These are phyloP conservation scores for Neoniphon sammara DNA, from an alignment of 2,797 vertebrate genomes.

Conservation along the genomic window DNA sequence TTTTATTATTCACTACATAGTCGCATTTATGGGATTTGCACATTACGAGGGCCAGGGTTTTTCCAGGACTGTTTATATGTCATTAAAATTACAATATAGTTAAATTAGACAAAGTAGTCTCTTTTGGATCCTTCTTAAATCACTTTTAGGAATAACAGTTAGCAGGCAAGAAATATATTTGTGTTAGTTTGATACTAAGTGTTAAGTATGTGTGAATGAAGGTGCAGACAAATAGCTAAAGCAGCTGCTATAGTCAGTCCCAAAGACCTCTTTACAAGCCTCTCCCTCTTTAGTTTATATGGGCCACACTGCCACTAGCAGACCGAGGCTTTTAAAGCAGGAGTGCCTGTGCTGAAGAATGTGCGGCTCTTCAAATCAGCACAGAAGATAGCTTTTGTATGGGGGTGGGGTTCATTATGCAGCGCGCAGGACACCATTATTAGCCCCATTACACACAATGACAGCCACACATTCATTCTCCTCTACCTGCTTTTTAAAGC, in stretches of 20 bases:
- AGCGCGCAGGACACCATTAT: constrained; percentile 81
- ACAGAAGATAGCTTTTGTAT: constrained; percentile 58
- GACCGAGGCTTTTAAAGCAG: constrained; percentile 45
- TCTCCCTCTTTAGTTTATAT: constrained; percentile 22
- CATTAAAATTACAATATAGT: constrained; percentile 63
- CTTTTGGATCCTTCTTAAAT: constrained; percentile 60
- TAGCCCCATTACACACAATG: constrained; percentile 86
- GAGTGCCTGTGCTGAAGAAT: constrained; percentile 37
- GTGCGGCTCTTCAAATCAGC: constrained; percentile 57
- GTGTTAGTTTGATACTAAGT: constrained; percentile 63
- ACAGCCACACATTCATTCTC: constrained; percentile 85
- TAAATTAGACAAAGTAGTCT: constrained; percentile 62
- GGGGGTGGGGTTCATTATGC: constrained; percentile 82
- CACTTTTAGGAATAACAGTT: constrained; percentile 57
- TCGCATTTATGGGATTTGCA: constrained; percentile 73
- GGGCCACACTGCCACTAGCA: constrained; percentile 50
- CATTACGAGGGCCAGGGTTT: constrained; percentile 72
- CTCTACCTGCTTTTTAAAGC: constrained; percentile 85
- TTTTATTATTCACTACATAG: constrained; percentile 69
- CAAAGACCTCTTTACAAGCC: constrained; percentile 37
- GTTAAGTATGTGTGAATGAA: constrained; percentile 74
- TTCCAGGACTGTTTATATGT: constrained; percentile 67
- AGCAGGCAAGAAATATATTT: constrained; percentile 61
- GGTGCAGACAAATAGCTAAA: constrained; percentile 60
- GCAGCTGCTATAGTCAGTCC: constrained; percentile 60